phyloP scores from a whole-genome alignment of 2,888 invertebrate genomes.

The Spodoptera littoralis region DNA sequence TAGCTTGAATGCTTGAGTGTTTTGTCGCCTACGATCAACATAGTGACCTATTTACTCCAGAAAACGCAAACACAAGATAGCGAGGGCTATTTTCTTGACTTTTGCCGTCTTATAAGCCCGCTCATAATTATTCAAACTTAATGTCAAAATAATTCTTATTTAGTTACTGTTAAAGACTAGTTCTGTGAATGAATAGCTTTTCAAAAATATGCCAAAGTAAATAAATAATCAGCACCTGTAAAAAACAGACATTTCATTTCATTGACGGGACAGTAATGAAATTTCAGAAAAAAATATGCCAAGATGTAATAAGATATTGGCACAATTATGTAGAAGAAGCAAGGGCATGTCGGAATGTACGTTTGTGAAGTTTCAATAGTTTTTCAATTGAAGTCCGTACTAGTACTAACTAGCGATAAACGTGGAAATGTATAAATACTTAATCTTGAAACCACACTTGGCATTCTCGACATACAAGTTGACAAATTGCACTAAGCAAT shows the following conservation, averaged over 20 bases:
- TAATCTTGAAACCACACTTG: constrained; percentile 28
- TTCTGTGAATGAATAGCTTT: too few relatives aligned
- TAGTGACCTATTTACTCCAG: constrained; percentile 50
- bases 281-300: too few relatives aligned
- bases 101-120: constrained; percentile 10
- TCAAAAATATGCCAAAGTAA: too few relatives aligned
- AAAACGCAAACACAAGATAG: constrained; percentile 32
- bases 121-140: neutral
- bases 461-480: constrained; percentile 24
- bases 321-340: too few relatives aligned
- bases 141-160: neutral
- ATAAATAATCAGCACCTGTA: too few relatives aligned
- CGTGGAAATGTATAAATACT: constrained; percentile 7
- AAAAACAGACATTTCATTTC: too few relatives aligned
- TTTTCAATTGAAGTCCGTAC: constrained; percentile 5
- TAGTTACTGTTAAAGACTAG: neutral
- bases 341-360: too few relatives aligned
- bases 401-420: constrained; percentile 18
- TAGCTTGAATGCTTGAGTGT: constrained; percentile 14
- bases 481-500: constrained; percentile 29
- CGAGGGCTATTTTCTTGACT: constrained; percentile 15
- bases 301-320: too few relatives aligned
- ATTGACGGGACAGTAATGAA: too few relatives aligned
- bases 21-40: constrained; percentile 52
- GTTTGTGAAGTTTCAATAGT: constrained; percentile 8